Evolutionary conservation across 2,797 vertebrate genomes (phyloP).

Genomic region (Intellagama lesueurii): DNA sequence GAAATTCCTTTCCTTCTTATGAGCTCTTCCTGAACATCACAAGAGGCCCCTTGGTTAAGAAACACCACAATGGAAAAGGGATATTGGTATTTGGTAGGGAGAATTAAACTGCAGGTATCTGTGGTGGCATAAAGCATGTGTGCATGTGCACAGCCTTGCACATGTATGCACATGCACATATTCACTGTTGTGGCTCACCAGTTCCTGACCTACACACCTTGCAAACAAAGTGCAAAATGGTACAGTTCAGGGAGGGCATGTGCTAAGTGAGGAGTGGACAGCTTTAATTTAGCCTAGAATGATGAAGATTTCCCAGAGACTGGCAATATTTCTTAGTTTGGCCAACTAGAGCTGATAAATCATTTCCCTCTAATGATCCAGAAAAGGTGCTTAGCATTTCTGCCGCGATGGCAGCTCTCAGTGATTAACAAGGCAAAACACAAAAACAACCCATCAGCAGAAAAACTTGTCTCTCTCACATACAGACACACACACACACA

Average conservation of each 20-base stretch:
- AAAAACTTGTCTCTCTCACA: slow-evolving; percentile 1
- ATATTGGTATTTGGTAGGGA: not conserved
- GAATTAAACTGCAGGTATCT: not conserved
- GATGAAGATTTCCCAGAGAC: slow-evolving; percentile 15
- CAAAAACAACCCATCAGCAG: slow-evolving; percentile 34
- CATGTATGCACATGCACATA: too few relatives aligned
- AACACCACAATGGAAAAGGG: not conserved
- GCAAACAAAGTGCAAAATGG: slow-evolving; percentile 1
- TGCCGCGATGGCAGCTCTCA: slow-evolving; percentile 17
- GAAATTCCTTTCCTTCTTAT: not conserved
- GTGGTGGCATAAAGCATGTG: not conserved
- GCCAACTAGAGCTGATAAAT: slow-evolving; percentile 28
- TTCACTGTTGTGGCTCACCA: not conserved
- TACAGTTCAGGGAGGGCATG: not conserved
- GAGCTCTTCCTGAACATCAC: not conserved
- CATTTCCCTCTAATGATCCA: slow-evolving; percentile 44
- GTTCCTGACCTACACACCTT: not conserved
- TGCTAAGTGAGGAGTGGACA: not conserved
- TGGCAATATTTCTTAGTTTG: slow-evolving; percentile 12
- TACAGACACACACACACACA: not conserved
- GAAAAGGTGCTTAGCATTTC: slow-evolving; percentile 42
- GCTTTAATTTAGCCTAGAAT: slow-evolving; percentile 12
- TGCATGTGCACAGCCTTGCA: not conserved
- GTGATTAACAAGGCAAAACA: slow-evolving; percentile 47
- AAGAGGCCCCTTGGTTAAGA: not conserved